These are phyloP conservation scores for Poeciliopsis prolifica DNA, from an alignment of 2,113 vertebrate genomes.

Conservation along the genomic window DNA sequence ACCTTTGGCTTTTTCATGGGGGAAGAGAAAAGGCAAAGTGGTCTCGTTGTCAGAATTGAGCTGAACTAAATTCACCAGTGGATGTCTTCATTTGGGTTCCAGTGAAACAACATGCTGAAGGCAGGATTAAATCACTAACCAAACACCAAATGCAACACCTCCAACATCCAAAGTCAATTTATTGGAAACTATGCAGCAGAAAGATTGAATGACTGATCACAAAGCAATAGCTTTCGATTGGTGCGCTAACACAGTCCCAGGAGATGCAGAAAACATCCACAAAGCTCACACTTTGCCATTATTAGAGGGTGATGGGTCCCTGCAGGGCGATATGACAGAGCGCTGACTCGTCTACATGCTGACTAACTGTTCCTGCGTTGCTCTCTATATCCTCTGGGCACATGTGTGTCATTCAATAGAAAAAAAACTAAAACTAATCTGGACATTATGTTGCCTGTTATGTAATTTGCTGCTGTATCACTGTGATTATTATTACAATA, in stretches of 20 bases:
- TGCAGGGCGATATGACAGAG: not conserved
- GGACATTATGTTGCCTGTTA: not conserved
- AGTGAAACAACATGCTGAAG: not conserved
- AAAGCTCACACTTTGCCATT: constrained; percentile 19
- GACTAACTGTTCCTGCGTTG: constrained; percentile 35
- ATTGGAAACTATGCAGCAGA: constrained; percentile 14
- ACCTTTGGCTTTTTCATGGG: not conserved
- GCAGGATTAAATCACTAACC: not conserved
- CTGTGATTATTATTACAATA: no score
- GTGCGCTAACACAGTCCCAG: constrained; percentile 23
- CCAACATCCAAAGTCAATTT: not conserved
- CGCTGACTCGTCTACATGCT: constrained; percentile 23
- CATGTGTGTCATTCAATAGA: constrained; percentile 28
- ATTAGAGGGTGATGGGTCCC: constrained; percentile 43
- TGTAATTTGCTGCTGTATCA: not conserved
- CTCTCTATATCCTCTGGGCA: constrained; percentile 30
- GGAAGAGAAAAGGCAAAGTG: not conserved
- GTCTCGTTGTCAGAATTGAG: not conserved
- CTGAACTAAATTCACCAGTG: not conserved
- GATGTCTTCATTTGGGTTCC: not conserved
- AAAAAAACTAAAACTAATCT: not conserved
- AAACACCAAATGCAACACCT: not conserved
- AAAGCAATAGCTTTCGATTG: constrained; percentile 6
- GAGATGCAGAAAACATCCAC: constrained; percentile 29
- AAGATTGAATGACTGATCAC: constrained; percentile 5